A percentile compares a stretch with the other conserved stretches of the same genome.
Evolutionary conservation across 2,113 vertebrate species (phyloP).

Genomic region (Porphyrio hochstetteri): DNA sequence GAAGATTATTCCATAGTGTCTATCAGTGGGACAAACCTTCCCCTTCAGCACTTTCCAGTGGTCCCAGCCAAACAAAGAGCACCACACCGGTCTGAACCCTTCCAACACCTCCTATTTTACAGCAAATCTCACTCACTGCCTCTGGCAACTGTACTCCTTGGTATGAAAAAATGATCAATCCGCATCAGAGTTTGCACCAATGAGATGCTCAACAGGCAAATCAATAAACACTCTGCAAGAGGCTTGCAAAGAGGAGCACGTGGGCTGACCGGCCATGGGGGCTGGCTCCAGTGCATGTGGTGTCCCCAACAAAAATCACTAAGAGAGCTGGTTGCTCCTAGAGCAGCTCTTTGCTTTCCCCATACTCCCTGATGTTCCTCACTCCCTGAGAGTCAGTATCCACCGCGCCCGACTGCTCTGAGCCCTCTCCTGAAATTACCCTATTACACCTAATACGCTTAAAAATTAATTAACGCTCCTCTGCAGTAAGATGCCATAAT

Average conservation of each 20-base stretch:
- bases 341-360: neutral
- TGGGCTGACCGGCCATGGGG: fast-evolving
- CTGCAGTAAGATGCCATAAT: neutral
- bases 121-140: neutral
- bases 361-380: neutral
- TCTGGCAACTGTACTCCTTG: neutral
- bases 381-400: fast-evolving
- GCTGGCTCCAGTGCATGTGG: fast-evolving
- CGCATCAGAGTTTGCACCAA: fast-evolving
- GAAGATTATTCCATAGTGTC: neutral
- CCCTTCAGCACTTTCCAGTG: neutral
- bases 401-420: fast-evolving
- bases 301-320: fast-evolving
- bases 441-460: neutral
- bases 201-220: neutral
- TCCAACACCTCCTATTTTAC: neutral
- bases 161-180: neutral
- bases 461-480: constrained; percentile 12
- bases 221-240: fast-evolving
- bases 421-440: neutral
- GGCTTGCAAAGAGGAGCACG: fast-evolving
- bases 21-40: neutral
- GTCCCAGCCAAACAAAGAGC: neutral
- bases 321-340: fast-evolving
- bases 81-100: neutral